These are phyloP conservation scores for Pangasius larnaudii DNA, from an alignment of 2,797 vertebrate genomes.

Conservation along the genomic window DNA sequence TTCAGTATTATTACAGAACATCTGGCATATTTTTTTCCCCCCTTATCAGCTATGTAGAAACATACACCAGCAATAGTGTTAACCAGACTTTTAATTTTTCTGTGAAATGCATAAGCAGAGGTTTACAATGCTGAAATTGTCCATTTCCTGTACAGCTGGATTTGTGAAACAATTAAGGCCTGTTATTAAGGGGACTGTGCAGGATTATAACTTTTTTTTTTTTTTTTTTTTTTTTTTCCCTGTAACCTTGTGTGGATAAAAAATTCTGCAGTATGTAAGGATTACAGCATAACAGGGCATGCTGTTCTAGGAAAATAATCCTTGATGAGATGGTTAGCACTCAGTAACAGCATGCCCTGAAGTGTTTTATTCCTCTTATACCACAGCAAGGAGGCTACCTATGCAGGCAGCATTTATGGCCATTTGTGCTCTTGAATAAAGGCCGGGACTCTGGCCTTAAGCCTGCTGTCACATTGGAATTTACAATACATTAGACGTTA, in stretches of 20 bases:
- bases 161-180: neutral
- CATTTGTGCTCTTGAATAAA: neutral
- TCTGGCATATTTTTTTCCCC: neutral
- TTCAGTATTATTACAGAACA: constrained; percentile 27
- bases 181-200: neutral
- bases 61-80: constrained; percentile 68
- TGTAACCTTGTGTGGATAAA: neutral
- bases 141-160: neutral
- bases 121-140: neutral
- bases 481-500: neutral
- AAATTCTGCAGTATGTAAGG: neutral
- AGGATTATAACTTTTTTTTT: neutral
- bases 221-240: neutral
- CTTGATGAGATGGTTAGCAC: neutral
- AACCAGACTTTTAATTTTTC: constrained; percentile 10
- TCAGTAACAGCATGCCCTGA: neutral
- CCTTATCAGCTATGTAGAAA: constrained; percentile 22
- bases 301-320: neutral
- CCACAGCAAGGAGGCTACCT: neutral
- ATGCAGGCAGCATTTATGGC: neutral
- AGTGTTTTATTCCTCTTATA: neutral
- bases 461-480: neutral
- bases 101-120: neutral
- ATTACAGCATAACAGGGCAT: neutral
- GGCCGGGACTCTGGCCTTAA: neutral